Base-by-base conservation (phyloP, 2,113 vertebrate genomes). In the Cromileptes altivelis region DNA sequence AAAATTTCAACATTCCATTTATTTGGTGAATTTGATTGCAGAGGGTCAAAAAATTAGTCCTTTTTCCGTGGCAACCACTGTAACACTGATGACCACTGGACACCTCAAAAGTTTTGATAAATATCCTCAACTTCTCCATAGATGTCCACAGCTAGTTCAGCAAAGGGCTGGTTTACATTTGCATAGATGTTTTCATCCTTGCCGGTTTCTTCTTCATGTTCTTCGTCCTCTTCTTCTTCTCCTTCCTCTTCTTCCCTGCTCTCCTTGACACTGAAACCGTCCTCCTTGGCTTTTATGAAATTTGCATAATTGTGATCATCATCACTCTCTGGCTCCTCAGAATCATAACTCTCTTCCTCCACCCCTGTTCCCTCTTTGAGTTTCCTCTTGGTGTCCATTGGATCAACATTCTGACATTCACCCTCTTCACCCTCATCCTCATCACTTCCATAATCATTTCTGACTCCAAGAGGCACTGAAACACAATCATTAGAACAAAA, bases 391-490 rank as follows among this genome's bases (percentile, higher is more conserved):
- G 0, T 9, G 42, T 57, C 4, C 15, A 45, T 0, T 0, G 13
- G 2, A 57, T 72, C 56, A 45, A 57, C 33, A 17, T 81, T 85
- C 10, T 55, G 49, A n/a, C 85, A 75, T 53, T 78, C 69, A 0
- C 50, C 42, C 2, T 40, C 53, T 0, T 30, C 49, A 17, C 63
- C 47, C 6, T 33, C 67, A 4, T 50, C 0, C 12, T 14, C 12
- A 12, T 45, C 23, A 65, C 6, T 14, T 3, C n/a, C 62, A 45
- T 45, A 23, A 8, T 25, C 6, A 13, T 45, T 65, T 12, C 21
- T n/a, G 21, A 8, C 2, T 65, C 2, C 23, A 75, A 21, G 21
- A 37, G 52, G 1, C 37, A 67, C 78, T 81, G 86, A 78, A 82
- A 85, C 5, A 56, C 15, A 53, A 21, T 6, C 37, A 64, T 64